Conservation (phyloP, 2,888 invertebrate genomes). For the Ariolimax columbianus region DNA sequence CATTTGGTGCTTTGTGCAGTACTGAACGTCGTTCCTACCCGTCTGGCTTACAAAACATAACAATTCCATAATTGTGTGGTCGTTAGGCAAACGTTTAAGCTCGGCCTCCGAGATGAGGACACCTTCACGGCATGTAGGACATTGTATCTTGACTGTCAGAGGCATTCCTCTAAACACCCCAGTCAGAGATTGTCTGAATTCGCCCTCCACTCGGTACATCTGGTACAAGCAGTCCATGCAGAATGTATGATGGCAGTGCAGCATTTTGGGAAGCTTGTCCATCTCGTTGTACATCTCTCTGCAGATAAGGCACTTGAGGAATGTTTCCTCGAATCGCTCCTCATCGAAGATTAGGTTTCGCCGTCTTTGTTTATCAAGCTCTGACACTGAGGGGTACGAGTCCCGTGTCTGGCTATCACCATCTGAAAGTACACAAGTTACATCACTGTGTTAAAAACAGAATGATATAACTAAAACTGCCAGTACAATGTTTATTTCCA, state of each 20-base stretch:
- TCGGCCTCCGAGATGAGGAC: conserved; percentile 70
- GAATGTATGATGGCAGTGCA: conserved; percentile 78
- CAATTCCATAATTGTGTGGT: conserved; percentile 73
- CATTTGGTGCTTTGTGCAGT: conserved; percentile 72
- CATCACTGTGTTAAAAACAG: not conserved
- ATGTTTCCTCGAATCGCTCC: conserved; percentile 73
- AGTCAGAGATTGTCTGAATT: conserved; percentile 70
- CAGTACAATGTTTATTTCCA: no score
- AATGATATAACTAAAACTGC: not conserved
- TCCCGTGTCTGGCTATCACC: conserved; percentile 35
- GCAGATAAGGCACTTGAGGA: conserved; percentile 77
- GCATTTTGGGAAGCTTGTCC: conserved; percentile 77
- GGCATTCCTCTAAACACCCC: conserved; percentile 73
- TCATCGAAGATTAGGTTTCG: conserved; percentile 72
- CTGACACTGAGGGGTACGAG: conserved; percentile 27
- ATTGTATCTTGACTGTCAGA: conserved; percentile 72
- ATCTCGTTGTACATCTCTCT: conserved; percentile 76
- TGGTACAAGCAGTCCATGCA: conserved; percentile 77
- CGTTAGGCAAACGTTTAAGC: conserved; percentile 71
- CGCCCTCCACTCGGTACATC: conserved; percentile 75
- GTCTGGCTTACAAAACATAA: conserved; percentile 68
- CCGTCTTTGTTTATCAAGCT: conserved; percentile 53
- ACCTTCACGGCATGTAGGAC: conserved; percentile 71
- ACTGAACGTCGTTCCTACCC: conserved; percentile 67
- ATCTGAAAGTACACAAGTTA: conserved; percentile 25